Base-by-base conservation (phyloP, 2,888 invertebrate species). In the Ormyrus thymus region DNA sequence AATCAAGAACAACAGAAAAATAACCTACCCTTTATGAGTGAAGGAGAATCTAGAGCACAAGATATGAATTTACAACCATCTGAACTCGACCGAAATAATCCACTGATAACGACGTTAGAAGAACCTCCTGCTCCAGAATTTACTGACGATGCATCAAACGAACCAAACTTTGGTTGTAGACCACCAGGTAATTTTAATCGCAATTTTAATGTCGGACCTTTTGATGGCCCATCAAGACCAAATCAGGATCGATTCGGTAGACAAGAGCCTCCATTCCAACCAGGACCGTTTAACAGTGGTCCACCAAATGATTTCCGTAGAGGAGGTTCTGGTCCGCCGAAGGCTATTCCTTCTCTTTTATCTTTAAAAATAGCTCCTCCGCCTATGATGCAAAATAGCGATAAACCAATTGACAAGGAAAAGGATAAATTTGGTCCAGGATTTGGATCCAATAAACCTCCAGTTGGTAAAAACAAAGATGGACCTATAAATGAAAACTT, bases 51-150 rank as follows among this genome's bases (percentile, higher is more conserved):
- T 1, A 88, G 86, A 78, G 88, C 88, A 3, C 86, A 87, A 76
- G 89, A 89, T 71, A 78, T 89, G 46, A 89, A 90, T 66, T 86
- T 89, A 86, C 87, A 89, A 81, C 89, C 89, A 29, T 88, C 89
- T 3, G 88, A 88, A 7, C 88, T 89, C 73, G 83, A 88, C 62
- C 89, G 88, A 3, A 87, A 89, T 81, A 82, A 88, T 15, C 86
- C 86, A 4, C 86, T 87, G 4, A 82, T 88, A n/a, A 80, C 83
- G 7, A 81, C 70, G 9, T 76, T 82, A 0, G 81, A 81, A 72
- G 82, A 82, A 70, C 76, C 76, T 5, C 68, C 72, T 8, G 61
- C 15, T 6, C 75, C 71, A 59, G 43, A 58, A 9, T 68, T 80
- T 11, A 51, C 15, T 1, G 76, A 76, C 10, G 72, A 80, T 9